These are phyloP conservation scores for Pseudonaja textilis DNA, from an alignment of 2,113 vertebrate species.

Conservation along the genomic window DNA sequence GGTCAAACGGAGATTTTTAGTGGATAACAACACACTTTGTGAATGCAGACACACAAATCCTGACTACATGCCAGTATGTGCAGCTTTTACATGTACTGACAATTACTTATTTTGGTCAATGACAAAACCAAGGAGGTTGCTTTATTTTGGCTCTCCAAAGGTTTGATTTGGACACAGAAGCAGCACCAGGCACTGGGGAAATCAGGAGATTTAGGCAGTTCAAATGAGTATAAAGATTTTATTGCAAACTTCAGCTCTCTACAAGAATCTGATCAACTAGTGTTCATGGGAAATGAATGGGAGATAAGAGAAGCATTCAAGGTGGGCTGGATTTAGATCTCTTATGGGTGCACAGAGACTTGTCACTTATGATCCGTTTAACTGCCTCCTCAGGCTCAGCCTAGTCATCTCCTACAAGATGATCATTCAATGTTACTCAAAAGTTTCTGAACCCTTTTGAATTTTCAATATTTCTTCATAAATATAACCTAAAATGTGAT, in stretches of 20 bases:
- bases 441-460: not conserved
- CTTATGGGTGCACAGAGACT: not conserved
- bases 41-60: not conserved
- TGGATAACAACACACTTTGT: not conserved
- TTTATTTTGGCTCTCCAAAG: not conserved
- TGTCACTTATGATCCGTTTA: not conserved
- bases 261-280: not conserved
- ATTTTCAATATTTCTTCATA: not conserved
- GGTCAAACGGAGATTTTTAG: not conserved
- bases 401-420: not conserved
- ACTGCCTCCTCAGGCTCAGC: not conserved
- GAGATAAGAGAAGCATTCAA: not conserved
- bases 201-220: not conserved
- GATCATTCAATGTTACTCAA: not conserved
- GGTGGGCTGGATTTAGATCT: not conserved
- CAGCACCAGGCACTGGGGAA: not conserved
- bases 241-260: not conserved
- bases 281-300: not conserved
- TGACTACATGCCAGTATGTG: not conserved
- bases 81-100: not conserved
- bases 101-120: not conserved
- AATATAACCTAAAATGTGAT: not conserved
- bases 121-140: not conserved
- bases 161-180: not conserved
- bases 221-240: not conserved